phyloP scores from a whole-genome alignment of 2,797 vertebrate species.

The Hydrolagus colliei region DNA sequence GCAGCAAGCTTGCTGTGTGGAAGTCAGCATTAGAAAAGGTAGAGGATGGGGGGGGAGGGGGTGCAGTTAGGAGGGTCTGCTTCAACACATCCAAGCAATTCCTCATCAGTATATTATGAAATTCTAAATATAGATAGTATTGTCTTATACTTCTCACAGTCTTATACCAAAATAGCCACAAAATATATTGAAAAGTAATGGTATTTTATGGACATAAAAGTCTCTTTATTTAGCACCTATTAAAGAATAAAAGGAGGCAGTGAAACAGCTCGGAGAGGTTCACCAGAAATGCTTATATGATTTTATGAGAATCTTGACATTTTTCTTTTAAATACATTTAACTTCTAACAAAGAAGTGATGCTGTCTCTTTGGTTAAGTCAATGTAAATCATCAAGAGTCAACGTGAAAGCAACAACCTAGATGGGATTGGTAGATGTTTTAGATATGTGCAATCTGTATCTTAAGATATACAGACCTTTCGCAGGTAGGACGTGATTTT shows the following conservation, averaged over 20 bases:
- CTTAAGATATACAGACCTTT: slow-evolving; percentile 12
- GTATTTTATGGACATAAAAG: neutral
- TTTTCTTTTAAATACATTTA: slow-evolving; percentile 19
- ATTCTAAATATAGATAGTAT: neutral
- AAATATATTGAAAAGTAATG: neutral
- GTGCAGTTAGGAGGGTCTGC: too few relatives aligned
- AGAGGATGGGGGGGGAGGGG: too few relatives aligned
- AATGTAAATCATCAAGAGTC: slow-evolving; percentile 18
- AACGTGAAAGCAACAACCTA: slow-evolving; percentile 21
- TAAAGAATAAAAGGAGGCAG: neutral
- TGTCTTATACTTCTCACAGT: neutral
- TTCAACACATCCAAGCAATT: too few relatives aligned
- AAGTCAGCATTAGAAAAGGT: too few relatives aligned
- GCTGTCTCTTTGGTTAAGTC: slow-evolving; percentile 9
- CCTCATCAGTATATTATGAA: too few relatives aligned
- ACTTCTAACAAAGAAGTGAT: neutral
- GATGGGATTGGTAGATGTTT: slow-evolving; percentile 12
- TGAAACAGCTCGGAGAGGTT: neutral
- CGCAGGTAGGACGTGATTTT: slow-evolving; percentile 24
- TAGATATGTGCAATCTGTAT: slow-evolving; percentile 24
- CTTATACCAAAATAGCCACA: slow-evolving; percentile 1
- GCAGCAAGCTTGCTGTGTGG: too few relatives aligned
- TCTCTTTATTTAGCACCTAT: neutral
- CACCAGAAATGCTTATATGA: neutral
- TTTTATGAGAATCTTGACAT: neutral